A percentile compares a stretch with the other conserved stretches of the same genome.
These are phyloP conservation scores for Eristalinus aeneus DNA, from an alignment of 2,888 invertebrate species.

Conservation along the genomic window DNA sequence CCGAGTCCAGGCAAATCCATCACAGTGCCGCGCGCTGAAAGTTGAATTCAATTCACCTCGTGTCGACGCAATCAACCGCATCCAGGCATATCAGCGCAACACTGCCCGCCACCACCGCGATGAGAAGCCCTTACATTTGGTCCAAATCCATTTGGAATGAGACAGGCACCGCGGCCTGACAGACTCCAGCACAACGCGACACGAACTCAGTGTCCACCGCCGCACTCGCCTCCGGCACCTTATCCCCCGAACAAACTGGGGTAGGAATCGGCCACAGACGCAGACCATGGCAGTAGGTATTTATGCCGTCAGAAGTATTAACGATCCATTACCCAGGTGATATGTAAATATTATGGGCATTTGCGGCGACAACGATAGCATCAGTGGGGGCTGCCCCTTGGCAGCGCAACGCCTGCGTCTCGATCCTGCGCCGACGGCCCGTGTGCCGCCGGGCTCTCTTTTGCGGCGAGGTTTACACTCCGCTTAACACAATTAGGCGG, in stretches of 20 bases:
- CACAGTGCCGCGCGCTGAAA: constrained; percentile 46
- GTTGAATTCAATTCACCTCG: constrained; percentile 53
- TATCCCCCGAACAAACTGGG: not conserved
- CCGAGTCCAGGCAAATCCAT: constrained; percentile 47
- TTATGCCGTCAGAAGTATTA: constrained; percentile 68
- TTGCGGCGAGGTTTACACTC: constrained; percentile 60
- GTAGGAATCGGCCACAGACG: not conserved
- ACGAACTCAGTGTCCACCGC: constrained; percentile 40
- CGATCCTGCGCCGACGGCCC: not conserved
- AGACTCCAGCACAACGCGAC: constrained; percentile 44
- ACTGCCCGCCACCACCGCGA: constrained; percentile 1
- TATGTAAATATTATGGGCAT: constrained; percentile 70
- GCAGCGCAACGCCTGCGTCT: not conserved
- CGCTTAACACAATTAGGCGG: constrained; percentile 63
- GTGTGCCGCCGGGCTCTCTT: constrained; percentile 16
- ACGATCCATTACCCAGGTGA: constrained; percentile 69
- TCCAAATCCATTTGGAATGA: constrained; percentile 57
- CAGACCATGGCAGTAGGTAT: constrained; percentile 56
- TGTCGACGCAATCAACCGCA: constrained; percentile 67
- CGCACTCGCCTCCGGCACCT: not conserved
- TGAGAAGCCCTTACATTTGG: constrained; percentile 48
- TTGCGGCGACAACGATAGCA: constrained; percentile 65
- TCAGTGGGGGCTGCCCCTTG: not conserved
- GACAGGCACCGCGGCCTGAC: constrained; percentile 43
- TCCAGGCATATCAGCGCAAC: constrained; percentile 19